These are phyloP conservation scores for Nephrotoma guestfalica DNA, from an alignment of 2,888 invertebrate genomes.

Conservation along the genomic window DNA sequence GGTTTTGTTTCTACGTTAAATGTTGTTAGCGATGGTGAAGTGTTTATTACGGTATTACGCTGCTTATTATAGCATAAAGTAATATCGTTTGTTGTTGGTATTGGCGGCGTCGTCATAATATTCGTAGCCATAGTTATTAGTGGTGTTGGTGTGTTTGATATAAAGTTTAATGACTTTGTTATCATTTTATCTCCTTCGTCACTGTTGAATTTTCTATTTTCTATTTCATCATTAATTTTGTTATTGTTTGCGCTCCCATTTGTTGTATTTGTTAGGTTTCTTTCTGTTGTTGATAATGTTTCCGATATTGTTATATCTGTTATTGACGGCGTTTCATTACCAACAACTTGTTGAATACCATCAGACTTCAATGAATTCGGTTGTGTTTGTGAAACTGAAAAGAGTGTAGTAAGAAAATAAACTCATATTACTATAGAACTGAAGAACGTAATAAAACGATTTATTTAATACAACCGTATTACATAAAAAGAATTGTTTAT, in stretches of 20 bases:
- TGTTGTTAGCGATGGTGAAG: background rate
- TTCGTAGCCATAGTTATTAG: background rate
- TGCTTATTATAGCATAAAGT: background rate
- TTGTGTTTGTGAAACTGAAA: background rate
- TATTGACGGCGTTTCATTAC: background rate
- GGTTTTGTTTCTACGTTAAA: background rate
- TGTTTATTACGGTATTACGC: background rate
- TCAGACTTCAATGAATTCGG: background rate
- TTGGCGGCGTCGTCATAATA: background rate
- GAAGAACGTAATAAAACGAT: background rate
- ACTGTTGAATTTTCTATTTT: background rate
- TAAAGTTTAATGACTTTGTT: conserved; percentile 1
- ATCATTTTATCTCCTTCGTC: conserved; percentile 1
- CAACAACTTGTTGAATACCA: background rate
- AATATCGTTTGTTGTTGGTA: background rate
- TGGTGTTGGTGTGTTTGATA: background rate
- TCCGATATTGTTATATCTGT: background rate
- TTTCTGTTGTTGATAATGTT: background rate
- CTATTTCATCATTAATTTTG: background rate
- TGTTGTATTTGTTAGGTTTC: background rate
- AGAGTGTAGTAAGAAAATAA: background rate
- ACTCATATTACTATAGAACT: background rate
- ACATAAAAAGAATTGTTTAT: background rate
- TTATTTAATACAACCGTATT: background rate
- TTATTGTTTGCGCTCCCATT: background rate